phyloP scores from a whole-genome alignment of 2,888 invertebrate genomes.

The Nomada ferruginata region DNA sequence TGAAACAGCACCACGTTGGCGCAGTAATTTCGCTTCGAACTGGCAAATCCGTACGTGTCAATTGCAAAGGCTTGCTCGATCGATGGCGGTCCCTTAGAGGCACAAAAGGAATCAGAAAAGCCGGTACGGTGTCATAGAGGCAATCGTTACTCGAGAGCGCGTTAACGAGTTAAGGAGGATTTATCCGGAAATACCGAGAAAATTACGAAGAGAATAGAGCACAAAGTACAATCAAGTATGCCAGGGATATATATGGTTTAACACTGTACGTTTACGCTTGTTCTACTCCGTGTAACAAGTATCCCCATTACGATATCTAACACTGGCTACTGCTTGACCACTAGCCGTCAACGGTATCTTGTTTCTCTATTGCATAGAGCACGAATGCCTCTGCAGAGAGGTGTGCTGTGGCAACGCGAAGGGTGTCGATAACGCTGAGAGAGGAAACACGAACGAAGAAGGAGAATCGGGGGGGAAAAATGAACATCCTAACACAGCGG shows the following conservation, averaged over 20 bases:
- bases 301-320: slow-evolving; percentile 69
- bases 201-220: slow-evolving; percentile 13
- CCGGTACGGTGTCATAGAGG: slow-evolving; percentile 41
- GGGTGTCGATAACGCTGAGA: slow-evolving; percentile 61
- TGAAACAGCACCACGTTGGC: slow-evolving; percentile 14
- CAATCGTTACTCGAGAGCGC: slow-evolving; percentile 28
- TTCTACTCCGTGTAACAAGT: slow-evolving; percentile 47
- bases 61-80: slow-evolving; percentile 43
- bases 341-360: slow-evolving; percentile 74
- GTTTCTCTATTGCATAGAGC: slow-evolving; percentile 66
- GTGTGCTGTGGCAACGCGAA: slow-evolving; percentile 44
- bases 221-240: background rate
- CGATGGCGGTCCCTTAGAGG: slow-evolving; percentile 37
- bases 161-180: slow-evolving; percentile 63
- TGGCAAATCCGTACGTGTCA: slow-evolving; percentile 51
- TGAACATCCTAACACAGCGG: slow-evolving; percentile 5
- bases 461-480: slow-evolving; percentile 11
- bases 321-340: slow-evolving; percentile 58
- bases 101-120: slow-evolving; percentile 35
- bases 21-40: slow-evolving; percentile 28
- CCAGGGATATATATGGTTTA: slow-evolving; percentile 26
- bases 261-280: slow-evolving; percentile 49
- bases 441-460: slow-evolving; percentile 18
- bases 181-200: slow-evolving; percentile 34
- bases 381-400: slow-evolving; percentile 17